A percentile compares a stretch with the other conserved stretches of the same genome.
Conservation (phyloP, 2,113 vertebrate genomes). For the Oryctolagus cuniculus region DNA sequence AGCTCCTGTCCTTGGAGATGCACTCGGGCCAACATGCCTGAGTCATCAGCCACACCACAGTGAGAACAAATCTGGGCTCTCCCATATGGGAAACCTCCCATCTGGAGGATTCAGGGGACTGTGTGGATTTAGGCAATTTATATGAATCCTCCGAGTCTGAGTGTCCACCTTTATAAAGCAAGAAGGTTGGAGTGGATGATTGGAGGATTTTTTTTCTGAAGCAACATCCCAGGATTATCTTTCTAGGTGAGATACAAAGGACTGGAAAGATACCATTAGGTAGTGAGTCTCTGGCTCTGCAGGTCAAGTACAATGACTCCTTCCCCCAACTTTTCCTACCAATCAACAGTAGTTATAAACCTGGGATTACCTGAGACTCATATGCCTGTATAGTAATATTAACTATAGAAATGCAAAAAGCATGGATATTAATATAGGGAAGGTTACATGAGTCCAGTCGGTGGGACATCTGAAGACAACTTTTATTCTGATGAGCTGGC, state of each 20-base stretch:
- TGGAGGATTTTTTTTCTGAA: background rate
- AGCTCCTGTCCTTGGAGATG: background rate
- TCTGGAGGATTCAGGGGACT: background rate
- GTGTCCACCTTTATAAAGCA: background rate
- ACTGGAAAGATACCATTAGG: background rate
- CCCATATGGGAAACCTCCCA: background rate
- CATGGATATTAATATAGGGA: background rate
- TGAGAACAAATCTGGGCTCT: background rate
- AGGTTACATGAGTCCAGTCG: background rate
- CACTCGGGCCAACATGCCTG: background rate
- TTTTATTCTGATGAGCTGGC: slow-evolving; percentile 39
- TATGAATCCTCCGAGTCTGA: background rate
- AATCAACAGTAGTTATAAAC: background rate
- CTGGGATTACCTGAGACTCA: background rate
- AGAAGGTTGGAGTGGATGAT: background rate
- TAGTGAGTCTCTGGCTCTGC: background rate
- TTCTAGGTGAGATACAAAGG: background rate
- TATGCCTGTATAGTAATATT: background rate
- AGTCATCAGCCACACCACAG: background rate
- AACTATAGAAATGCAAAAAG: background rate
- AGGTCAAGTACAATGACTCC: background rate
- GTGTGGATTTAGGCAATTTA: background rate
- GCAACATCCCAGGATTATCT: background rate
- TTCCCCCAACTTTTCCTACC: background rate
- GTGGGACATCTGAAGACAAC: background rate